Conservation (phyloP, 2,888 invertebrate species). For the Miltochrista miniata region DNA sequence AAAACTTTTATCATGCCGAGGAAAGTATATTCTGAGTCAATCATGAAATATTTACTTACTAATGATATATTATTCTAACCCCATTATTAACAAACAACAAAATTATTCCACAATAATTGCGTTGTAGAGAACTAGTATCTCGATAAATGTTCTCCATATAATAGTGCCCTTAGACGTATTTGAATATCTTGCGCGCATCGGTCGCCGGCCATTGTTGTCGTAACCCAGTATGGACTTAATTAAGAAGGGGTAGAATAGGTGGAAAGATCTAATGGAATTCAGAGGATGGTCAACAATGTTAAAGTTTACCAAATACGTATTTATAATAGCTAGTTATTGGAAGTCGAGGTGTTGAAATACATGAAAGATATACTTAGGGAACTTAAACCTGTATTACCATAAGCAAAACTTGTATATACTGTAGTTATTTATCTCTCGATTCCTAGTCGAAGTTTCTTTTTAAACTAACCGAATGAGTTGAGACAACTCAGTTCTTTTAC, state of each 20-base stretch:
- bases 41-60: no score
- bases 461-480: no score
- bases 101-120: conserved; percentile 21
- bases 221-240: conserved; percentile 82
- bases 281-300: conserved; percentile 51
- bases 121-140: conserved; percentile 36
- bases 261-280: conserved; percentile 76
- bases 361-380: no score
- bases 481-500: no score
- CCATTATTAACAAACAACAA: conserved; percentile 25
- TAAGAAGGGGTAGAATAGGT: conserved; percentile 72
- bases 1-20: no score
- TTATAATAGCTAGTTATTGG: conserved; percentile 51
- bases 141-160: conserved; percentile 72
- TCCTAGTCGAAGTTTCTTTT: background rate
- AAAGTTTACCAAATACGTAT: conserved; percentile 39
- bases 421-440: no score
- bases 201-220: conserved; percentile 74
- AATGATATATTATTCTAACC: conserved; percentile 4
- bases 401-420: no score
- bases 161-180: conserved; percentile 79
- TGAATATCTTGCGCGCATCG: conserved; percentile 82
- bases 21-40: no score
- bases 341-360: conserved; percentile 45
- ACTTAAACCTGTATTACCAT: no score